Percentiles rank a stretch among this genome's conserved stretches.
Conservation (phyloP, 2,797 vertebrate species). For the Cryptoprocta ferox region DNA sequence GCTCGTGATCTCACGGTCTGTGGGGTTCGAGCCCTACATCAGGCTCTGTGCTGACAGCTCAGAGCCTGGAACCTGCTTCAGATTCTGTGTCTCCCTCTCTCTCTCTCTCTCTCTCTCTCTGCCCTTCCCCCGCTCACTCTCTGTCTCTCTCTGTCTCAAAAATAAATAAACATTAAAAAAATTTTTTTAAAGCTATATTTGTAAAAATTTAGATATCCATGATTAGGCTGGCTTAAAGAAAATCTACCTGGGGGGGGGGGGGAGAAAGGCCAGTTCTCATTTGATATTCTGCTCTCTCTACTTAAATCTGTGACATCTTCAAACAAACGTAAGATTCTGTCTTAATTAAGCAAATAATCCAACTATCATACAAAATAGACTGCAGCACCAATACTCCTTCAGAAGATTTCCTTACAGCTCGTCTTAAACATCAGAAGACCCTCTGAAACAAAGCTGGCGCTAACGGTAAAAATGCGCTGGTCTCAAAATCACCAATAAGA, state of each 20-base stretch:
- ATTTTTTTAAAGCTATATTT: neutral
- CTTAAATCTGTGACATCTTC: neutral
- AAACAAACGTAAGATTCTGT: slow-evolving; percentile 56
- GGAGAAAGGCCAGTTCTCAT: neutral
- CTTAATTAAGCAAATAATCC: slow-evolving; percentile 81
- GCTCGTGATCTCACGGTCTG: too few relatives aligned
- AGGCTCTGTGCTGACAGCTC: too few relatives aligned
- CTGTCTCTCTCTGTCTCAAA: too few relatives aligned
- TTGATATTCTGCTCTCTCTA: neutral
- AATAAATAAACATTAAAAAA: too few relatives aligned
- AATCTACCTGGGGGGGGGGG: neutral
- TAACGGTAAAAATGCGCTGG: neutral
- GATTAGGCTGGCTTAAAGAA: slow-evolving; percentile 24
- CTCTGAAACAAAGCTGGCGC: neutral
- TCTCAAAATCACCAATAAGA: slow-evolving; percentile 21
- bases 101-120: too few relatives aligned
- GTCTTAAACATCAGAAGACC: slow-evolving; percentile 71
- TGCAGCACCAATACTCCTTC: slow-evolving; percentile 62
- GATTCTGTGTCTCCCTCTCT: too few relatives aligned
- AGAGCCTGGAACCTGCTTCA: too few relatives aligned
- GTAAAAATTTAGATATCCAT: slow-evolving; percentile 27
- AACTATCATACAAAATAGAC: slow-evolving; percentile 77
- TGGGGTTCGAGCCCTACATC: too few relatives aligned
- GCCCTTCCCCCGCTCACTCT: too few relatives aligned
- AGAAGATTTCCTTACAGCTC: slow-evolving; percentile 81